A percentile compares a stretch with the other conserved stretches of the same genome.
These are phyloP conservation scores for Neogale vison DNA, from an alignment of 2,113 vertebrate genomes.

Conservation along the genomic window DNA sequence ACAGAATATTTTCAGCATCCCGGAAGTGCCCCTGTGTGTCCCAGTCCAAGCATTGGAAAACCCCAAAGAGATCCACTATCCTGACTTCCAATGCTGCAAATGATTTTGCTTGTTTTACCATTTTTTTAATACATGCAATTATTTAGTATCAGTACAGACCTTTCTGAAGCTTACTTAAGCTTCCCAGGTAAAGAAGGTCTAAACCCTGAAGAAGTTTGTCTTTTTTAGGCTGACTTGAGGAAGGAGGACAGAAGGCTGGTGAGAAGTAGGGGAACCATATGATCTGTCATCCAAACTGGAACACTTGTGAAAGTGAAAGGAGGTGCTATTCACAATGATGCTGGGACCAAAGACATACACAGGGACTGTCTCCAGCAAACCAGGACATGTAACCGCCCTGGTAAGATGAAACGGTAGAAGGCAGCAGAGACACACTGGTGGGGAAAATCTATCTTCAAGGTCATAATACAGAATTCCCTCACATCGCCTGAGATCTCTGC, in stretches of 20 bases:
- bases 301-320: background rate
- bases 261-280: background rate
- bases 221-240: background rate
- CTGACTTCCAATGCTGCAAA: background rate
- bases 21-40: background rate
- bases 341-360: background rate
- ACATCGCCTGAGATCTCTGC: background rate
- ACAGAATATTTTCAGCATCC: background rate
- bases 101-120: background rate
- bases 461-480: background rate
- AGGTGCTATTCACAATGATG: background rate
- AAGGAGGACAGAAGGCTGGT: background rate
- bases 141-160: background rate
- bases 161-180: background rate
- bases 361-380: background rate
- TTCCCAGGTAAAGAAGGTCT: background rate
- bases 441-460: background rate
- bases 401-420: background rate
- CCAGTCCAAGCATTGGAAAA: background rate
- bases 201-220: background rate
- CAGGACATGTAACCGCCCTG: background rate
- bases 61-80: background rate
- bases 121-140: background rate
- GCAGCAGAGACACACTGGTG: background rate
- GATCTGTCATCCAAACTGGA: conserved; percentile 20